Evolutionary conservation across 2,113 vertebrate genomes (phyloP), one percentile per base, ranked within the genome.

Genomic region (Argyrosomus japonicus): DNA sequence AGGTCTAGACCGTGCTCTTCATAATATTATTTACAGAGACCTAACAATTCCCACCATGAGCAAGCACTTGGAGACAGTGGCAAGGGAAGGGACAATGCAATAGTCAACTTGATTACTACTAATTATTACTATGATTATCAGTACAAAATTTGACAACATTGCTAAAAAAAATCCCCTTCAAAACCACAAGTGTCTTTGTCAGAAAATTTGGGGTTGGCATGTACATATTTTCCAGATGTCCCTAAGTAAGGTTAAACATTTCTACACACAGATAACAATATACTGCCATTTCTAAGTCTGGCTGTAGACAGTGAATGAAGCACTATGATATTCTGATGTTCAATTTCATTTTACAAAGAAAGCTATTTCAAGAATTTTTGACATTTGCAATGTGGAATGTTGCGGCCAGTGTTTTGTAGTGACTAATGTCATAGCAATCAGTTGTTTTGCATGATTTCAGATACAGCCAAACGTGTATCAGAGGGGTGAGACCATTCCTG

Each of bases 281-380:
- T 9, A 1, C 4, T n/a, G 47, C 27, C 29, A 17, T 53, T 29
- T 45, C 10, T 0, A 18, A 29, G 23, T 64, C 47, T 73, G 60
- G 12, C 50, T 69, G 58, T 18, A 19, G 71, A 36, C 45, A 21
- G 18, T 62, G 17, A 70, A 53, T n/a, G 48, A 47, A 61, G 23
- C 47, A 19, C 13, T 60, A 9, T 65, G 15, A 76, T 50, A 43
- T 7, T 7, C 68, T 50, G 27, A 43, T 50, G 50, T 57, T 82
- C 61, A 57, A 1, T 57, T 32, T 8, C 50, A 5, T 7, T 19
- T 45, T 79, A 71, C 72, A 25, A 58, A 43, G 25, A 69, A 47
- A 78, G 75, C 53, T 25, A 63, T 84, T 40, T 64, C 64, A 75
- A 47, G 73, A 81, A 88, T 72, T 62, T 56, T 36, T 54, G 62